phyloP scores from a whole-genome alignment of 2,888 invertebrate species.

The Sphinx pinastri region DNA sequence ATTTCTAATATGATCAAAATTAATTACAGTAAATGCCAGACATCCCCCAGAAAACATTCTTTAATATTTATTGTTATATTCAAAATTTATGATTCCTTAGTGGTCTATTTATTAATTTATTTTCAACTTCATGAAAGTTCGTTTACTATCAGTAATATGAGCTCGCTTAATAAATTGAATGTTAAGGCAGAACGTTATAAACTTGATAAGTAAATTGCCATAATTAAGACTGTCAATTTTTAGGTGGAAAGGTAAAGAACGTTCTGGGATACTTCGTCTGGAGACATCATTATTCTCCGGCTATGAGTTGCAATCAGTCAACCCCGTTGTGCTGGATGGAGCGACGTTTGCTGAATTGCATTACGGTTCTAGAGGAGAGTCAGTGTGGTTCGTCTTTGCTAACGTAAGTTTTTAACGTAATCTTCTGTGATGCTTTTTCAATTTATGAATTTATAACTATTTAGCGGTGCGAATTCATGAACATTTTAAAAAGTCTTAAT shows the following conservation, averaged over 20 bases:
- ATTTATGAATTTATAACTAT: too few relatives aligned
- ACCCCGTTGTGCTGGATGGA: conserved; percentile 81
- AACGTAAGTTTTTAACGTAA: conserved; percentile 73
- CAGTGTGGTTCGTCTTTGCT: conserved; percentile 86
- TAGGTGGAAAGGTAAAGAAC: conserved; percentile 85
- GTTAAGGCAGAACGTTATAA: too few relatives aligned
- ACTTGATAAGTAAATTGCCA: too few relatives aligned
- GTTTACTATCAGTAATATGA: too few relatives aligned
- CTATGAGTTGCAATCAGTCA: conserved; percentile 84
- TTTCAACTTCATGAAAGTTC: too few relatives aligned
- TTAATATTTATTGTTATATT: background rate
- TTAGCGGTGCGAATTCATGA: too few relatives aligned
- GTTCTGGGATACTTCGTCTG: conserved; percentile 85
- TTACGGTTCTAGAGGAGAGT: conserved; percentile 85
- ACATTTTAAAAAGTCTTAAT: too few relatives aligned
- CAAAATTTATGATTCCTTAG: background rate
- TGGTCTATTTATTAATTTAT: too few relatives aligned
- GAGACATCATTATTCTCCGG: conserved; percentile 87
- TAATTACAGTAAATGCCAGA: too few relatives aligned
- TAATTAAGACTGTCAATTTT: conserved; percentile 33
- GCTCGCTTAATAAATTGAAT: too few relatives aligned
- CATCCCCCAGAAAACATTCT: background rate
- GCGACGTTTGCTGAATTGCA: conserved; percentile 84
- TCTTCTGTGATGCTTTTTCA: too few relatives aligned
- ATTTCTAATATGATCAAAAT: background rate